Evolutionary conservation across 2,888 invertebrate genomes (phyloP).

Genomic region (Mayetiola destructor): DNA sequence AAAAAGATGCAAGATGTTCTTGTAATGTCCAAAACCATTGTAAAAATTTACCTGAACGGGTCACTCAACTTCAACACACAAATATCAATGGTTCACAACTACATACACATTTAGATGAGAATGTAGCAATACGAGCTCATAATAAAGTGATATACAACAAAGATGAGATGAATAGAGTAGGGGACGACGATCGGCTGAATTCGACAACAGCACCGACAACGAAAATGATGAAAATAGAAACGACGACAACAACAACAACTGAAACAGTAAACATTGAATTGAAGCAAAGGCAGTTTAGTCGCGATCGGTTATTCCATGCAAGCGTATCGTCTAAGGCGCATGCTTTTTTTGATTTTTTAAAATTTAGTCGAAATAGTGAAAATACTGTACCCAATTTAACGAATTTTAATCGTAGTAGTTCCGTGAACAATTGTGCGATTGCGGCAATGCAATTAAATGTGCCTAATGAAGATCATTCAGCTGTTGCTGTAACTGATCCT

Average conservation of each 20-base stretch:
- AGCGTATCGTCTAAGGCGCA: conserved; percentile 10
- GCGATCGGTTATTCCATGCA: conserved; percentile 14
- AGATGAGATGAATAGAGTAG: neutral
- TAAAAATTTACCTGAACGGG: conserved; percentile 2
- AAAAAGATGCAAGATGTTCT: no score
- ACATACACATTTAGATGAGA: neutral
- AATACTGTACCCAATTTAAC: conserved; percentile 2
- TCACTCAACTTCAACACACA: conserved; percentile 5
- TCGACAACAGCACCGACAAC: conserved; percentile 13
- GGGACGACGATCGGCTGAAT: conserved; percentile 13
- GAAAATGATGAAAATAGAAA: conserved; percentile 2
- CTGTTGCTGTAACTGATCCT: conserved; percentile 20
- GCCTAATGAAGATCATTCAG: conserved; percentile 19
- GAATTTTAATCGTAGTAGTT: neutral
- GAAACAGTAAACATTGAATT: conserved; percentile 6
- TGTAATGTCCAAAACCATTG: neutral
- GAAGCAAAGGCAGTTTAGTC: conserved; percentile 4
- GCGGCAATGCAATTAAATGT: conserved; percentile 31
- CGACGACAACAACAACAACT: neutral
- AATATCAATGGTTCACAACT: neutral
- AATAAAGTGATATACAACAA: neutral
- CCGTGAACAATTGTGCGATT: neutral
- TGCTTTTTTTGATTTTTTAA: conserved; percentile 7
- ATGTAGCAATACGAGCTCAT: neutral
- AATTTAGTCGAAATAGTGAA: conserved; percentile 12